phyloP scores from a whole-genome alignment of 2,113 vertebrate genomes.

The Myotis lucifugus region DNA sequence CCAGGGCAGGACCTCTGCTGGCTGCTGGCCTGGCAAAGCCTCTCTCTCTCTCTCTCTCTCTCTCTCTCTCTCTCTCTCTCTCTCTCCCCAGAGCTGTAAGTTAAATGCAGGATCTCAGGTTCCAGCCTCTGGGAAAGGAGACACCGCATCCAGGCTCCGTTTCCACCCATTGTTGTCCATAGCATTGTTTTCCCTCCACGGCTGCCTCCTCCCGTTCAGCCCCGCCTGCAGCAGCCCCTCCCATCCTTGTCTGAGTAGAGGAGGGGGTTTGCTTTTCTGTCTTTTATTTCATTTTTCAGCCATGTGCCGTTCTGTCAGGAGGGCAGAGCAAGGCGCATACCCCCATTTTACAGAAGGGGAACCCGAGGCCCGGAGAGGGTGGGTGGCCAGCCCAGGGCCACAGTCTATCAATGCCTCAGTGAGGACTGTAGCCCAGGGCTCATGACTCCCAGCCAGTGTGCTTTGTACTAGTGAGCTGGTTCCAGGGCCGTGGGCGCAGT shows the following conservation, averaged over 20 bases:
- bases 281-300: not conserved
- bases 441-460: not conserved
- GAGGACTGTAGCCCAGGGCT: not conserved
- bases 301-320: not conserved
- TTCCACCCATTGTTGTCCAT: conserved; percentile 33
- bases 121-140: conserved; percentile 70
- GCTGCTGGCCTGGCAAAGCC: not conserved
- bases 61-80: no score
- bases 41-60: not conserved
- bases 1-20: not conserved
- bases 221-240: not conserved
- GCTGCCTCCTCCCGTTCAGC: not conserved
- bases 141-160: conserved; percentile 46
- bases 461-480: not conserved
- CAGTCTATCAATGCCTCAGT: not conserved
- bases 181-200: conserved; percentile 31
- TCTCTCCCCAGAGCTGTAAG: not conserved
- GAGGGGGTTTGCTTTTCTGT: not conserved
- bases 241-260: not conserved
- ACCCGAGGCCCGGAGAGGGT: not conserved
- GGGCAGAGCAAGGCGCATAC: not conserved
- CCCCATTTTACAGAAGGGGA: not conserved
- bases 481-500: not conserved
- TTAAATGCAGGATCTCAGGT: conserved; percentile 63
- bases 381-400: not conserved